phyloP scores from a whole-genome alignment of 2,888 invertebrate genomes.

The Ypsolopha scabrella region DNA sequence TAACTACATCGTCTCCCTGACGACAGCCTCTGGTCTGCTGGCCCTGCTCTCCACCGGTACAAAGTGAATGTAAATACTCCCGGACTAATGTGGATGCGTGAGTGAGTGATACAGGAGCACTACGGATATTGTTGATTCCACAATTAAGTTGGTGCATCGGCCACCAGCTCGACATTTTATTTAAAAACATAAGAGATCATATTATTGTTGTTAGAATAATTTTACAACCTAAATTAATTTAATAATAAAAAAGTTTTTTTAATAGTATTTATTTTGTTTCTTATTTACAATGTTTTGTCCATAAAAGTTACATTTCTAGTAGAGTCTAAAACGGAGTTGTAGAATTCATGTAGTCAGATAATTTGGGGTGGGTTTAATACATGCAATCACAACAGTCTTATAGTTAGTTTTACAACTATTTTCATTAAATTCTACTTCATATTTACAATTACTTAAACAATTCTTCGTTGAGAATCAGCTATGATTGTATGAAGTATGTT shows the following conservation, averaged over 20 bases:
- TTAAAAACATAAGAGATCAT: slow-evolving; percentile 2
- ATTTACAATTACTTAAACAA: not conserved
- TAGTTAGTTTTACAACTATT: not conserved
- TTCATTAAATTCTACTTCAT: not conserved
- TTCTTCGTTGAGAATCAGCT: not conserved
- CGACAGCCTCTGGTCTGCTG: slow-evolving; percentile 88
- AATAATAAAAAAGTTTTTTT: slow-evolving; percentile 35
- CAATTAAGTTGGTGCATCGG: not conserved
- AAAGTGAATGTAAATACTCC: slow-evolving; percentile 58
- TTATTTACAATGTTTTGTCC: slow-evolving; percentile 47
- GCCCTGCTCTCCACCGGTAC: slow-evolving; percentile 96
- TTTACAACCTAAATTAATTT: slow-evolving; percentile 6
- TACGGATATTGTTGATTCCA: not conserved
- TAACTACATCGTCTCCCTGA: slow-evolving; percentile 94
- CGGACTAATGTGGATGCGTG: not conserved
- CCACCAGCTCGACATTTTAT: not conserved
- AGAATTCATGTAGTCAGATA: not conserved
- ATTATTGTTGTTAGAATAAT: slow-evolving; percentile 30
- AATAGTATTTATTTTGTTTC: slow-evolving; percentile 35
- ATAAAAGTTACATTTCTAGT: not conserved
- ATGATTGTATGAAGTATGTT: slow-evolving; percentile 1
- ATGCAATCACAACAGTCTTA: slow-evolving; percentile 4
- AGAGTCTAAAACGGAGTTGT: not conserved
- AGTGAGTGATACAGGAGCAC: not conserved
- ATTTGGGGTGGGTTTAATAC: slow-evolving; percentile 2